Evolutionary conservation across 2,888 invertebrate species (phyloP).

Genomic region (Metopia argyrocephala): DNA sequence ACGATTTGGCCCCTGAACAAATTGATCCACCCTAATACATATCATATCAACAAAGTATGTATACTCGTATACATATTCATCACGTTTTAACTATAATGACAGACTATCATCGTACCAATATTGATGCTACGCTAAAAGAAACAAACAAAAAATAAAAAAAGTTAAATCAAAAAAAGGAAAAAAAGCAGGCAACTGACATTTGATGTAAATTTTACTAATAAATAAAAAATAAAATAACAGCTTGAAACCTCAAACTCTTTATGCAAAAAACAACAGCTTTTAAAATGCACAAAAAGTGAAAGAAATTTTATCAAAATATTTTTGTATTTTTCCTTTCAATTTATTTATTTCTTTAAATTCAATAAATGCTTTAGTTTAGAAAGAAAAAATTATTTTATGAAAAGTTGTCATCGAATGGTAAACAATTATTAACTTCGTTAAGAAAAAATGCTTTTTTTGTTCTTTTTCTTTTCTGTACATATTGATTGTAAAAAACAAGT

Average conservation of each 20-base stretch:
- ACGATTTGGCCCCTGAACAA: too few relatives aligned
- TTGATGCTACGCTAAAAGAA: background rate
- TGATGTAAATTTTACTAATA: background rate
- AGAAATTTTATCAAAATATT: too few relatives aligned
- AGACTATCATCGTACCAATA: background rate
- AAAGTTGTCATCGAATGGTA: constrained; percentile 20
- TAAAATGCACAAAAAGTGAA: too few relatives aligned
- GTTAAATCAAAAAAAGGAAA: background rate
- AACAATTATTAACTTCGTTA: background rate
- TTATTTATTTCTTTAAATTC: background rate
- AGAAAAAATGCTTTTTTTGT: background rate
- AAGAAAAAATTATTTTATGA: background rate
- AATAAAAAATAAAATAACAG: background rate
- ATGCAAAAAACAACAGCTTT: too few relatives aligned
- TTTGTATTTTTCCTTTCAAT: too few relatives aligned
- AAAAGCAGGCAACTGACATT: background rate
- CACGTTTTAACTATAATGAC: too few relatives aligned
- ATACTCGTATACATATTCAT: too few relatives aligned
- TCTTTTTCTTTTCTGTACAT: constrained; percentile 5
- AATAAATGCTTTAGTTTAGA: background rate
- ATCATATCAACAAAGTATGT: too few relatives aligned
- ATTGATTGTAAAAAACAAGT: constrained; percentile 17
- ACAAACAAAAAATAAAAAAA: background rate
- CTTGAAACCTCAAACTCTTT: too few relatives aligned
- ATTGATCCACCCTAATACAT: too few relatives aligned